Evolutionary conservation across 2,113 vertebrate species (phyloP), one percentile per base, ranked within the genome.

Genomic region (Suncus etruscus): DNA sequence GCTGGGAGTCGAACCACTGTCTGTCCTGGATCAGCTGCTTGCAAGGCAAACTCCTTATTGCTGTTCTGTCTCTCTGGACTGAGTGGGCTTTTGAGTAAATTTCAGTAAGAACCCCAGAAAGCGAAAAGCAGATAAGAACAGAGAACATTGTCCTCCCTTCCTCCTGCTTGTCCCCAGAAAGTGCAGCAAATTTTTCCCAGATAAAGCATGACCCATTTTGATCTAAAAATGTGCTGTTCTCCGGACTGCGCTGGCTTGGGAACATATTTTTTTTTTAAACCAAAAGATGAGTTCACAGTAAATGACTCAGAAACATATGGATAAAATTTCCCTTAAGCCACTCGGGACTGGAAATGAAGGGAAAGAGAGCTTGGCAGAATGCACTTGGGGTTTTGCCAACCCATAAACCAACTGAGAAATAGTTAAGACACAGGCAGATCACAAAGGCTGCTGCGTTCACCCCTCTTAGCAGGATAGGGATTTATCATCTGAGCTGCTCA

Each of bases 261-360:
- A 83, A 94, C 29, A 51, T 58, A n/a, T 88, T 93, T 94, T 95
- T 76, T 95, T 82, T 73, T 92, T 95, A 20, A 61, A 95, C 91
- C 94, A 89, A 93, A 95, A 92, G 90, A 94, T 93, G 95, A 96
- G 94, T 95, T 97, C 95, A 94, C 93, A 94, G 93, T 83, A 94
- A 96, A 93, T 95, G 95, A 95, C 95, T 96, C 89, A 72, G 93
- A 94, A 94, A 95, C 96, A 97, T 95, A 97, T 94, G 96, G 95
- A 95, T 93, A 86, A 96, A 97, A 95, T 95, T 95, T 96, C 94
- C 90, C 94, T 94, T 95, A 94, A 94, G 95, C 90, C 93, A 95
- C 94, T 93, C 90, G 95, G 95, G 96, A 95, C 94, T 95, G 92
- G 92, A 92, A 94, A 95, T 95, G 94, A 95, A 96, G 96, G 95